Base-by-base conservation (phyloP, 1,140 invertebrate species). In the Lepidotrigona ventralis region DNA sequence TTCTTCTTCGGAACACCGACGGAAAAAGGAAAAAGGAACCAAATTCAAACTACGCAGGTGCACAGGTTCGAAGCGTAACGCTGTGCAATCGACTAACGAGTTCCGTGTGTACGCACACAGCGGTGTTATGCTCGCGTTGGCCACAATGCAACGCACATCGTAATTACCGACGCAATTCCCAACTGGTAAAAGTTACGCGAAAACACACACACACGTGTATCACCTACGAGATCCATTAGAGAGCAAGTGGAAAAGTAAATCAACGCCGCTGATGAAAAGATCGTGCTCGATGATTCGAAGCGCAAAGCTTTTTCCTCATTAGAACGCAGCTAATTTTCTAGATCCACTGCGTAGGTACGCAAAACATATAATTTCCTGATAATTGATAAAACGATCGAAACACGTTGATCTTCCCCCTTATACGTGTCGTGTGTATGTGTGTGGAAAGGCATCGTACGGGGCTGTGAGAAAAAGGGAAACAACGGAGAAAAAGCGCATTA, bases 401-500 rank as follows among this genome's bases (percentile, higher is more conserved):
- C 29, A 15, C 23, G 58, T 76, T 58, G 58, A 76, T 76, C 73
- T 64, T 76, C 17, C n/a, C 5, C 73, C 23, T 19, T 6, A 21
- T 17, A 56, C 19, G 4, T 54, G 1, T 17, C 33, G 33, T 9
- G 6, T 46, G 8, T 8, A 39, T 39, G 8, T 14, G 46, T 17
- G 21, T 14, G 51, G 70, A 15, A 15, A 26, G 21, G 17, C 23
- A 29, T 46, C 39, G 39, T 46, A 46, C 39, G 23, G 29, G 58
- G 17, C 73, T 75, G 33, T 75, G 73, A 63, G 58, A 76, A 63
- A 76, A 63, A 76, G 73, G 58, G 39, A 75, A 76, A 76, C 73
- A 60, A 63, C 54, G 73, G 23, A 39, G 56, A 63, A 63, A 75
- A 75, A 21, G 39, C 29, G 73, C 33, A 76, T 76, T 63, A 76